phyloP scores from a whole-genome alignment of 2,113 vertebrate species.

The Trichechus manatus region DNA sequence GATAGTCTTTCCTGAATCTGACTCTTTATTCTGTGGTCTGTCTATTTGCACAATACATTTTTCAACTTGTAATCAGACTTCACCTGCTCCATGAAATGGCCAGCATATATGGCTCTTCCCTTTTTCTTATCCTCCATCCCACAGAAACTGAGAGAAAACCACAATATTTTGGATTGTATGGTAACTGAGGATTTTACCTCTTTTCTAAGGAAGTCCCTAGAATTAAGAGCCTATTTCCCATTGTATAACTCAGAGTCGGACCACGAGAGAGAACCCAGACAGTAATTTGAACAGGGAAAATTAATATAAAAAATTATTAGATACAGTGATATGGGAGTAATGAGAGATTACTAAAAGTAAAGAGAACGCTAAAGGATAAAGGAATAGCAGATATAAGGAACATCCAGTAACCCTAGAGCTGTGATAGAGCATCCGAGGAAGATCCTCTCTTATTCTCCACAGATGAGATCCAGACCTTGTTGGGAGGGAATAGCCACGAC shows the following conservation, averaged over 20 bases:
- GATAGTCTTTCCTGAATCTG: not conserved
- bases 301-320: slow-evolving; percentile 5
- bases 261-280: slow-evolving; percentile 7
- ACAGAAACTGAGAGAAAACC: slow-evolving; percentile 22
- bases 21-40: not conserved
- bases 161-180: slow-evolving; percentile 19
- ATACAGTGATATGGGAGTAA: not conserved
- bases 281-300: slow-evolving; percentile 14
- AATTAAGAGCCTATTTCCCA: not conserved
- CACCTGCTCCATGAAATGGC: not conserved
- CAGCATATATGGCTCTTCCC: not conserved
- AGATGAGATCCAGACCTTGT: not conserved
- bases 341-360: not conserved
- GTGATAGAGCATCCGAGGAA: not conserved
- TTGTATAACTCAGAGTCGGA: not conserved
- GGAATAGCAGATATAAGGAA: not conserved
- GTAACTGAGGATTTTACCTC: slow-evolving; percentile 16
- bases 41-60: slow-evolving; percentile 8
- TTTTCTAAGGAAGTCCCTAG: not conserved
- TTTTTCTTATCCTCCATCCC: not conserved
- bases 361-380: slow-evolving; percentile 3
- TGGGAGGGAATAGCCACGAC: not conserved
- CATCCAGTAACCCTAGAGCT: not conserved
- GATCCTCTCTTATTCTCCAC: not conserved
- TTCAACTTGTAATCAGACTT: slow-evolving; percentile 8